Percentiles rank a stretch among this genome's conserved stretches.
phyloP scores from a whole-genome alignment of 2,888 invertebrate species.

The Aelia acuminata region DNA sequence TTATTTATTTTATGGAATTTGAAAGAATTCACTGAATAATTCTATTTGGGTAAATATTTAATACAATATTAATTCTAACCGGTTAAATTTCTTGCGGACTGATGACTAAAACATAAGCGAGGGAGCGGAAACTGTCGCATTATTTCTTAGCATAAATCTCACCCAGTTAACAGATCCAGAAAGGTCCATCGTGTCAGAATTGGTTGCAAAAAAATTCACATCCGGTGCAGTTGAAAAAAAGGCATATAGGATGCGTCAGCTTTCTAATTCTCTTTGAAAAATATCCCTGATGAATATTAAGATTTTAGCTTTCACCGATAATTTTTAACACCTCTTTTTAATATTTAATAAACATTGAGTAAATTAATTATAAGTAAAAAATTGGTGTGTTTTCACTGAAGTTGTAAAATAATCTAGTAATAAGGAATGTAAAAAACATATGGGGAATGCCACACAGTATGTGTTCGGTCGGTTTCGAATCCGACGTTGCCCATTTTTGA shows the following conservation, averaged over 20 bases:
- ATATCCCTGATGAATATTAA: neutral
- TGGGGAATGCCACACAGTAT: too few species aligned
- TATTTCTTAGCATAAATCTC: conserved; percentile 4
- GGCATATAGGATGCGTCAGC: neutral
- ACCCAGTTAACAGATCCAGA: neutral
- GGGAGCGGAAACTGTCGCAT: neutral
- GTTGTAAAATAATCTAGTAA: too few species aligned
- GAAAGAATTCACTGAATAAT: neutral
- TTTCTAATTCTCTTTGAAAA: conserved; percentile 5
- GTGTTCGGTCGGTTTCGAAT: too few species aligned
- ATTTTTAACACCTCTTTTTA: neutral
- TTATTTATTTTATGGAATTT: too few species aligned
- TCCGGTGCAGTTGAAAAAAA: neutral
- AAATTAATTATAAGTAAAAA: neutral
- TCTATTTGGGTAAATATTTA: neutral
- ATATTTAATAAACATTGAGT: neutral
- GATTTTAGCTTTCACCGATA: neutral
- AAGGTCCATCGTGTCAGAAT: neutral
- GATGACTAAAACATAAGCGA: conserved; percentile 21
- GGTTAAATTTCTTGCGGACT: neutral
- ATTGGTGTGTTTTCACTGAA: too few species aligned
- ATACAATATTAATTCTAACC: neutral
- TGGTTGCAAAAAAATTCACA: neutral
- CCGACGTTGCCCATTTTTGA: too few species aligned
- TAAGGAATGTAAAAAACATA: too few species aligned